These are phyloP conservation scores for Coptodon bakossiorum DNA, from an alignment of 2,113 vertebrate genomes.

Conservation along the genomic window DNA sequence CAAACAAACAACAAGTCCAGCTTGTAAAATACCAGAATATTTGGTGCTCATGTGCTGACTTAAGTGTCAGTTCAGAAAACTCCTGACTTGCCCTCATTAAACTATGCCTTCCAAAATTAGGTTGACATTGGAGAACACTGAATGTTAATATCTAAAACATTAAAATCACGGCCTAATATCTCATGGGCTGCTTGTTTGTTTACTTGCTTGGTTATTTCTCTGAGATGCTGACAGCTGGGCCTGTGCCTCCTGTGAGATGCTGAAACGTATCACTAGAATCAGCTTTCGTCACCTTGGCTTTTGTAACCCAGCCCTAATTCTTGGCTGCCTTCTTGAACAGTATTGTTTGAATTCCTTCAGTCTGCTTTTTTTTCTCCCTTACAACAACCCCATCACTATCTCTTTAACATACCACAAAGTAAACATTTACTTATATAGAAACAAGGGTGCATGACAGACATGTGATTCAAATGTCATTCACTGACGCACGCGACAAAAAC, in stretches of 20 bases:
- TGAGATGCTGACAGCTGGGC: background rate
- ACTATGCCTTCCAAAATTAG: fast-evolving
- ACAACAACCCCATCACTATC: background rate
- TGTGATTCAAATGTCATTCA: background rate
- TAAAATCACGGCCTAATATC: background rate
- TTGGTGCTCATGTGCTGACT: background rate
- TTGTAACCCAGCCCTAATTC: background rate
- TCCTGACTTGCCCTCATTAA: background rate
- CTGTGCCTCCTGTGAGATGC: background rate
- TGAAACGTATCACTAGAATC: fast-evolving
- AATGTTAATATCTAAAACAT: background rate
- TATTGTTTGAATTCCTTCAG: background rate
- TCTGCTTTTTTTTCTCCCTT: fast-evolving
- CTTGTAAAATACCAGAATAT: background rate
- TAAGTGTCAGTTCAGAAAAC: background rate
- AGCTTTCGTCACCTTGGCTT: background rate
- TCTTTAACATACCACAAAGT: fast-evolving
- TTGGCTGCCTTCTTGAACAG: background rate
- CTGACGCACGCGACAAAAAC: fast-evolving
- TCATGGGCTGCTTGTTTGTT: background rate
- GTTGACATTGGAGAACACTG: fast-evolving
- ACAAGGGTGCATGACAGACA: background rate
- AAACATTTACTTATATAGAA: background rate
- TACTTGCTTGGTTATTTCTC: background rate
- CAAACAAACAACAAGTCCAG: background rate